These are phyloP conservation scores for Proales similis DNA, from an alignment of 1,140 invertebrate species.

Conservation along the genomic window DNA sequence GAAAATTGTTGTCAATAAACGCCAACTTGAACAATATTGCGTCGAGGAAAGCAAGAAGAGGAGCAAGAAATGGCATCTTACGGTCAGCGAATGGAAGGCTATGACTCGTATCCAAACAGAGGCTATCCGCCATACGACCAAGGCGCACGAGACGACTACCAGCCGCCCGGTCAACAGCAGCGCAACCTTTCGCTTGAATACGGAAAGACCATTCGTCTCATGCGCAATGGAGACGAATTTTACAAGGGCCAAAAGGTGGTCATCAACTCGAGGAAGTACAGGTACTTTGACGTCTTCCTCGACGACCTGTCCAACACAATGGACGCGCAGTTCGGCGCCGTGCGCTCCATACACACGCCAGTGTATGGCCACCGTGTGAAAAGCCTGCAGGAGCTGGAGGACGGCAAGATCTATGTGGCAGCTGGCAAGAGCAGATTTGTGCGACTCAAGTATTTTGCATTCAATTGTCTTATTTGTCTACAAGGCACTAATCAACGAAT, in stretches of 20 bases:
- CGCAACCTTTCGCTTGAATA: constrained; percentile 6
- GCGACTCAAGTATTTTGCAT: neutral
- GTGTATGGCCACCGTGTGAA: constrained; percentile 18
- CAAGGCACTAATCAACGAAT: neutral
- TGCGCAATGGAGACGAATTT: constrained; percentile 34
- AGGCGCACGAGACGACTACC: too few relatives aligned
- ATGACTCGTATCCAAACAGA: too few relatives aligned
- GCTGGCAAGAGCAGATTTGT: constrained; percentile 16
- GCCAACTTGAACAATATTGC: too few relatives aligned
- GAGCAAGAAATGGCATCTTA: too few relatives aligned
- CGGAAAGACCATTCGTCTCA: constrained; percentile 16
- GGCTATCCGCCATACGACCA: too few relatives aligned
- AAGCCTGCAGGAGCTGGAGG: constrained; percentile 23
- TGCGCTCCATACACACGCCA: constrained; percentile 30
- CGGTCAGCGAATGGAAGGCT: too few relatives aligned
- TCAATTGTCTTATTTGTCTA: neutral
- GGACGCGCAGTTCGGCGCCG: constrained; percentile 34
- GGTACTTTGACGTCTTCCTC: constrained; percentile 35
- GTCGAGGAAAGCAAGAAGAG: too few relatives aligned
- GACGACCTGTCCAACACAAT: constrained; percentile 34
- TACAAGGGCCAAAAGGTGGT: constrained; percentile 31
- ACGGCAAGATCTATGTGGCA: constrained; percentile 36
- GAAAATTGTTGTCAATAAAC: too few relatives aligned
- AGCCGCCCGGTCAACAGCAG: neutral
- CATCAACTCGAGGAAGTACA: constrained; percentile 29